Evolutionary conservation across 1,140 invertebrate species (phyloP), one percentile per base, ranked within the genome.

Genomic region (Semibalanus balanoides): DNA sequence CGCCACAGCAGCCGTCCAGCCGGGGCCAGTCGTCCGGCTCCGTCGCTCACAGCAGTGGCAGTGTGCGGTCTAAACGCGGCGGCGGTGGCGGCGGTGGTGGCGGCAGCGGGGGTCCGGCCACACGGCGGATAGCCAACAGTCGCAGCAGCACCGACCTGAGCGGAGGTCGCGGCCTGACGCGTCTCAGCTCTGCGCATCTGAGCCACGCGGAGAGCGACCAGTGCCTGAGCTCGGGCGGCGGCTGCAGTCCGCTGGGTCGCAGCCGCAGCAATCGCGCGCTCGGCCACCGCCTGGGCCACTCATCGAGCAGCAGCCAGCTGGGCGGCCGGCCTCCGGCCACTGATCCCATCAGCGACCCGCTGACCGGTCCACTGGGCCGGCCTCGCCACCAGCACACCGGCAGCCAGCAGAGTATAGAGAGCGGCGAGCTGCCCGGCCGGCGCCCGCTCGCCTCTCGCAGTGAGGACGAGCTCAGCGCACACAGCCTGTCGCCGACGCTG

Each of bases 141-240:
- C 40, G 30, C n/a, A 75, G 74, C 31, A 69, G 30, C 74, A n/a
- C 14, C 28, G 30, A 43, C 51, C 51, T 75, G 70, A 75, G 74
- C 43, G 70, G 19, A 19, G 11, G 74, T 30, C 28, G 28, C 64
- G 3, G 5, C 7, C 29, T 74, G 31, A 28, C 75, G 76, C 30
- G 76, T 1, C 14, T 64, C 11, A 64, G 51, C 51, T 30, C n/a
- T 72, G 28, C 30, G n/a, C 76, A 70, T 19, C 14, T 64, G 1
- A 64, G 51, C 51, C 51, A 64, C 51, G 76, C 30, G 17, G 30
- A 27, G 11, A 73, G 74, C 14, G 76, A 27, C 75, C 74, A 25
- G 74, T 79, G 51, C 71, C 27, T 30, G 76, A 79, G 74, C 78
- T 79, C 28, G 79, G 78, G 64, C 73, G 74, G 27, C 51, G 22